phyloP scores from a whole-genome alignment of 1,140 invertebrate species.

The silkworm (Bombyx mori) region ASM3026992v2 NC_085108.1:5439501-5440000 shows the following conservation, averaged over 20 bases:
- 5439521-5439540: slow-evolving; percentile 13
- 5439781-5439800: slow-evolving; percentile 11
- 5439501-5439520: slow-evolving; percentile 29
- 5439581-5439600: slow-evolving; percentile 40
- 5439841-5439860: slow-evolving; percentile 4
- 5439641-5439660: slow-evolving; percentile 27
- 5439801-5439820: neutral
- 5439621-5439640: slow-evolving; percentile 34
- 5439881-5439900: slow-evolving; percentile 14
- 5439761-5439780: slow-evolving; percentile 26
- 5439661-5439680: slow-evolving; percentile 30
- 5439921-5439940: neutral
- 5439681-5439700: slow-evolving; percentile 19
- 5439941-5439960: slow-evolving; percentile 9
- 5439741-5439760: slow-evolving; percentile 17
- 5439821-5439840: neutral
- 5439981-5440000: neutral
- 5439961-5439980: neutral
- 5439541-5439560: slow-evolving; percentile 19
- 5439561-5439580: slow-evolving; percentile 40
- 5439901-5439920: neutral
- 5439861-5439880: slow-evolving; percentile 17
- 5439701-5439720: slow-evolving; percentile 4
- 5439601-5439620: slow-evolving; percentile 33
- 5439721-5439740: slow-evolving; percentile 12